Base-by-base conservation (phyloP, 2,888 invertebrate genomes). In the Dicyrtoma fusca region DNA sequence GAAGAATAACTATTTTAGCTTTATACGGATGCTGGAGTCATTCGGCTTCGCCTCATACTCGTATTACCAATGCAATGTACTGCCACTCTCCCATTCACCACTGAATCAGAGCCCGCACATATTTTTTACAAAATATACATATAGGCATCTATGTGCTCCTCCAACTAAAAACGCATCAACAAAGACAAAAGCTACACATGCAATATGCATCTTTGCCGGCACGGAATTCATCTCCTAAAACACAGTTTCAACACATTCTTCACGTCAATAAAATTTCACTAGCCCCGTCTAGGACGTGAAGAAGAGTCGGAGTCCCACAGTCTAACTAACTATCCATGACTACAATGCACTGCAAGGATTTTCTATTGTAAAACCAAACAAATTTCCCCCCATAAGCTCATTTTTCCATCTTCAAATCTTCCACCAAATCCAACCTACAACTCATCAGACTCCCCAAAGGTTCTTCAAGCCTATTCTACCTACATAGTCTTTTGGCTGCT, bases 201-300 rank as follows among this genome's bases (percentile, higher is more conserved):
- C 57, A 57, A 11, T 34, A 57, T 25, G n/a, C 57, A 23, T 23
- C 21, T 34, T 19, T 13, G 26, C 61, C 62, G 49, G 69, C 49
- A 62, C 26, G 19, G 42, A 55, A 66, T 23, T 65, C 66, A 66
- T 57, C 66, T 47, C 66, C 51, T 68, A 66, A 66, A 72, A 72
- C 72, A 72, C 72, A 75, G 73, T 65, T 73, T 70, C 63, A 73
- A 75, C 69, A 75, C 74, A 75, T 76, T 76, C 74, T 73, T 76
- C 70, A 69, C 75, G 75, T 75, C 72, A 73, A 76, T 76, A 76
- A 76, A 76, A 76, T 76, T 75, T 76, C 74, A 75, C 61, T 74
- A 68, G 66, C 71, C 53, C 49, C 51, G 23, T 17, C 17, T 57
- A 26, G 55, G 57, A 68, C 25, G 44, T 55, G 17, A 19, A 45